phyloP scores from a whole-genome alignment of 1,140 invertebrate species.

The Agraylea sexmaculata region DNA sequence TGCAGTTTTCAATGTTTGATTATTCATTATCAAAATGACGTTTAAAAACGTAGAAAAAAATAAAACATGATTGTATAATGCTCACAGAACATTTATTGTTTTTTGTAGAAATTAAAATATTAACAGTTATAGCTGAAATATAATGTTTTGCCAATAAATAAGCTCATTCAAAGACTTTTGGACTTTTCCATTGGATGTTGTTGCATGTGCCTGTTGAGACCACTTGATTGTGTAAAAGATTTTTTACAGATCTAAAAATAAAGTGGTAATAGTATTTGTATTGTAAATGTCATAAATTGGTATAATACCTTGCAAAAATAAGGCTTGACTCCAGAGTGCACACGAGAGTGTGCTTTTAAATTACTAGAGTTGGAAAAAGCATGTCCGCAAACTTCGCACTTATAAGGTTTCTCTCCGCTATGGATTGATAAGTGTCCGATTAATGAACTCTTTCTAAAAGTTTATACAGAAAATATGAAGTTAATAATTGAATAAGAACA shows the following conservation, averaged over 20 bases:
- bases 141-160: too few species aligned
- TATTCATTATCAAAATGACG: neutral
- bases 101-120: neutral
- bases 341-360: constrained; percentile 14
- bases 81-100: neutral
- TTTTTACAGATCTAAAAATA: constrained; percentile 19
- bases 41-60: neutral
- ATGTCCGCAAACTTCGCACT: constrained; percentile 42
- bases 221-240: constrained; percentile 17
- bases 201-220: constrained; percentile 19
- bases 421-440: constrained; percentile 53
- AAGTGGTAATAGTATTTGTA: neutral
- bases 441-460: constrained; percentile 29
- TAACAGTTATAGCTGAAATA: neutral
- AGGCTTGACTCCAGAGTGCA: constrained; percentile 19
- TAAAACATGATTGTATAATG: neutral
- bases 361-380: constrained; percentile 20
- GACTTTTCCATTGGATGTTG: constrained; percentile 18
- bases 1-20: too few species aligned
- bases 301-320: constrained; percentile 19
- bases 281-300: neutral
- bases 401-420: constrained; percentile 46
- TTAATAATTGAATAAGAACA: neutral
- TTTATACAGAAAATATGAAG: constrained; percentile 2
- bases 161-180: too few species aligned